Evolutionary conservation across 2,888 invertebrate genomes (phyloP).

Genomic region (Trissolcus japonicus): DNA sequence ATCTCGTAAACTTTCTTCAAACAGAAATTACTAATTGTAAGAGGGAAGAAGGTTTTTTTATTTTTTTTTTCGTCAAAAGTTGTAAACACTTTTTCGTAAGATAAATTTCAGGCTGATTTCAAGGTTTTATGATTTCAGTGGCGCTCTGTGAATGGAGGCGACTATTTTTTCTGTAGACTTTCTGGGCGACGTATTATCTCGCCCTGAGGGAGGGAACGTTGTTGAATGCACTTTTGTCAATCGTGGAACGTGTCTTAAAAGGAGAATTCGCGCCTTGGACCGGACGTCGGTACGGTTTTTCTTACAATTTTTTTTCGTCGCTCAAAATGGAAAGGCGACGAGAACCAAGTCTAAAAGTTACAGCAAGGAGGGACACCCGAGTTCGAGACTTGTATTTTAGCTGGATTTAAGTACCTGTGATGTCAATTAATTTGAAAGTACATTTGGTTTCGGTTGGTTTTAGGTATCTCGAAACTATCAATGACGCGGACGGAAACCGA

Average conservation of each 20-base stretch:
- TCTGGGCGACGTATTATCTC: conserved; percentile 32
- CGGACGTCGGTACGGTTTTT: conserved; percentile 51
- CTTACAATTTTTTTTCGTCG: conserved; percentile 40
- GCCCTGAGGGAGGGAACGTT: conserved; percentile 17
- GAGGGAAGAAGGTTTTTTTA: not conserved
- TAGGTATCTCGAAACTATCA: conserved; percentile 13
- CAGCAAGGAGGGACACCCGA: conserved; percentile 4
- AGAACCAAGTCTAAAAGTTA: conserved; percentile 12
- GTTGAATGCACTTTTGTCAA: conserved; percentile 48
- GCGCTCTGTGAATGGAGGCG: not conserved
- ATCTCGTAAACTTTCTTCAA: not conserved
- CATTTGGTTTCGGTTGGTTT: no score
- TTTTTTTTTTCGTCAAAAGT: not conserved
- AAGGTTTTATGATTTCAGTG: not conserved
- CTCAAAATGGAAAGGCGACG: conserved; percentile 31
- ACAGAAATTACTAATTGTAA: not conserved
- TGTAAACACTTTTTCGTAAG: not conserved
- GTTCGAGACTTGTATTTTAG: no score
- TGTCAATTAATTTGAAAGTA: not conserved
- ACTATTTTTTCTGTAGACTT: conserved; percentile 35
- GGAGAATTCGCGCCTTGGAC: conserved; percentile 44
- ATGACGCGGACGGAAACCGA: conserved; percentile 3
- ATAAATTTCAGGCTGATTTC: not conserved
- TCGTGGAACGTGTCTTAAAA: conserved; percentile 43
- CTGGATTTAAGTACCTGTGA: not conserved